These are phyloP conservation scores for Eilema depressum DNA, from an alignment of 2,888 invertebrate genomes.

Conservation along the genomic window DNA sequence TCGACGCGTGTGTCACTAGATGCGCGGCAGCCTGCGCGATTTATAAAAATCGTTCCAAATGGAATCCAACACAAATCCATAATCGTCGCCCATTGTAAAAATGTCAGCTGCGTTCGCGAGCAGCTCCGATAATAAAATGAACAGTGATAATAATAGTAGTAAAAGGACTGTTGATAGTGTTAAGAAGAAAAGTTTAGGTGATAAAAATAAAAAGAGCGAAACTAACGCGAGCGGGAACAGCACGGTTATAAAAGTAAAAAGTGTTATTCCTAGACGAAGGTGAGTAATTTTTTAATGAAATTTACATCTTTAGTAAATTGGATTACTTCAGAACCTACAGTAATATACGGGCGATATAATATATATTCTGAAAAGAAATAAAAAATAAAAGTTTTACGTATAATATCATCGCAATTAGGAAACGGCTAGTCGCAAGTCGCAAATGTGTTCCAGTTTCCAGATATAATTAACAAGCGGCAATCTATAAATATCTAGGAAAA, in stretches of 20 bases:
- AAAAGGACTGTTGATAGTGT: slow-evolving; percentile 56
- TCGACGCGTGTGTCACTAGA: slow-evolving; percentile 68
- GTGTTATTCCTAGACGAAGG: slow-evolving; percentile 82
- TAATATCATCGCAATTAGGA: slow-evolving; percentile 36
- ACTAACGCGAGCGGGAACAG: slow-evolving; percentile 52
- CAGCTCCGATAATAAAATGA: slow-evolving; percentile 62
- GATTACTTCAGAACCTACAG: not conserved
- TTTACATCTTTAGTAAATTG: not conserved
- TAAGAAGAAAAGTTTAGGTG: slow-evolving; percentile 67
- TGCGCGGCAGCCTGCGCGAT: slow-evolving; percentile 85
- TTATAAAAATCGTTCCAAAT: slow-evolving; percentile 84
- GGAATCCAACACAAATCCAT: slow-evolving; percentile 82
- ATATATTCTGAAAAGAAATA: not conserved
- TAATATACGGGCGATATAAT: not conserved
- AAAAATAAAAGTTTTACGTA: not conserved
- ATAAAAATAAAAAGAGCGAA: slow-evolving; percentile 67
- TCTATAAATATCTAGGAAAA: slow-evolving; percentile 63
- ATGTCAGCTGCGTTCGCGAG: slow-evolving; percentile 74
- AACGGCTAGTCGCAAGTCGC: slow-evolving; percentile 26
- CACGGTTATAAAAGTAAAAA: slow-evolving; percentile 81
- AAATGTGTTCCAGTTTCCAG: slow-evolving; percentile 67
- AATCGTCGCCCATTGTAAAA: slow-evolving; percentile 77
- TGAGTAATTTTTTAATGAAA: slow-evolving; percentile 54
- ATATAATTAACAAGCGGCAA: slow-evolving; percentile 66
- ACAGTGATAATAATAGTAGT: slow-evolving; percentile 52